Base-by-base conservation (phyloP, 2,113 vertebrate genomes). In the Sapajus apella region DNA sequence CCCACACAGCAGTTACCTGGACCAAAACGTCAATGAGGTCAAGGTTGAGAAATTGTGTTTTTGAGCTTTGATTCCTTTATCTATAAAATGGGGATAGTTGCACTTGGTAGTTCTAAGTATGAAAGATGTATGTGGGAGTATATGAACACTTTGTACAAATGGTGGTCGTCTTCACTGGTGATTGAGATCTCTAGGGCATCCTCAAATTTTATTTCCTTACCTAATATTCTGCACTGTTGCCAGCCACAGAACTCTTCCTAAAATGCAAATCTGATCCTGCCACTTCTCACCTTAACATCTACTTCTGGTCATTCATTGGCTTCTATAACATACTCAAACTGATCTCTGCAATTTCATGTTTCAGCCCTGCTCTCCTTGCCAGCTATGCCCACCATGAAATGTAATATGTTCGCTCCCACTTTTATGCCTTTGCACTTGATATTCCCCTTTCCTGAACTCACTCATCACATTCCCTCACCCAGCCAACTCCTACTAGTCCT, bases 111-210 rank as follows among this genome's bases (percentile, higher is more conserved):
- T 25, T 83, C 25, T 64, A 52, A n/a, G 45, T 8, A 0, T 12
- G 12, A 52, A 43, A 27, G 70, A 55, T 7, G 23, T 8, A 10
- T 47, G 45, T 77, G 75, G 3, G 43, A 56, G 4, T 3, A 8
- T 5, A 7, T 0, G 2, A 45, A 27, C 0, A 25, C 11, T 5
- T 58, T 52, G 35, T 13, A 4, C 30, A 45, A 37, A 35, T 20
- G 73, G 32, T 17, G 18, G 20, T 2, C 3, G 0, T 55, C 58
- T 72, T 81, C 21, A 7, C 0, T 25, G 72, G 21, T 21, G 16
- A 32, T 3, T 3, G 43, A 56, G 32, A 21, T 75, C 18, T 32
- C 55, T 20, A 66, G 76, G 25, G 30, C 17, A 30, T 14, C 12
- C 45, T 10, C 23, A 7, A 6, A 55, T 75, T 70, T 55, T 70